A percentile compares a stretch with the other conserved stretches of the same genome.
Evolutionary conservation across 2,113 vertebrate genomes (phyloP).

Genomic region (Ariopsis seemanni): DNA sequence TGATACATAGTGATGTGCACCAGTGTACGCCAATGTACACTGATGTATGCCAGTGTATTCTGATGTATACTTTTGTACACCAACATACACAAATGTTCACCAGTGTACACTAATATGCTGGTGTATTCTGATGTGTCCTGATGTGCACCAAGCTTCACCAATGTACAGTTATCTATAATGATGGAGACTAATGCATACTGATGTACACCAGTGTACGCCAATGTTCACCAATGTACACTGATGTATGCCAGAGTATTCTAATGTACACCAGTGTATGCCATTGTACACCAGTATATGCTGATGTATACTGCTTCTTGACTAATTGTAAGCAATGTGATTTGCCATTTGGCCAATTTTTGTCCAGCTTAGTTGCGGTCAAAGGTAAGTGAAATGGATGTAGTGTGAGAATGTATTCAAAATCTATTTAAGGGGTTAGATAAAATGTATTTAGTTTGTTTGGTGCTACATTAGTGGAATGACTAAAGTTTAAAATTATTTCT

Average conservation of each 20-base stretch:
- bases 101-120: background rate
- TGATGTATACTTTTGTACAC: background rate
- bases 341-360: background rate
- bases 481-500: background rate
- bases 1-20: background rate
- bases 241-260: background rate
- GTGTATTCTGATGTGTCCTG: too few relatives aligned
- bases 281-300: too few relatives aligned
- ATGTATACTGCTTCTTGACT: background rate
- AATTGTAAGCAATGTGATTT: background rate
- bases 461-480: background rate
- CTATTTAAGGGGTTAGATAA: background rate
- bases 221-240: background rate
- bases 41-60: background rate
- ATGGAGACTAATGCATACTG: background rate
- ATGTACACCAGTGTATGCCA: background rate
- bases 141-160: background rate
- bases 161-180: background rate
- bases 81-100: background rate
- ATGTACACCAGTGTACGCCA: background rate
- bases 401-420: background rate
- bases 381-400: constrained; percentile 6
- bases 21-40: background rate
- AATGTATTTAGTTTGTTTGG: background rate
- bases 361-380: background rate